These are phyloP conservation scores for Echiichthys vipera DNA, from an alignment of 2,797 vertebrate species.

Conservation along the genomic window DNA sequence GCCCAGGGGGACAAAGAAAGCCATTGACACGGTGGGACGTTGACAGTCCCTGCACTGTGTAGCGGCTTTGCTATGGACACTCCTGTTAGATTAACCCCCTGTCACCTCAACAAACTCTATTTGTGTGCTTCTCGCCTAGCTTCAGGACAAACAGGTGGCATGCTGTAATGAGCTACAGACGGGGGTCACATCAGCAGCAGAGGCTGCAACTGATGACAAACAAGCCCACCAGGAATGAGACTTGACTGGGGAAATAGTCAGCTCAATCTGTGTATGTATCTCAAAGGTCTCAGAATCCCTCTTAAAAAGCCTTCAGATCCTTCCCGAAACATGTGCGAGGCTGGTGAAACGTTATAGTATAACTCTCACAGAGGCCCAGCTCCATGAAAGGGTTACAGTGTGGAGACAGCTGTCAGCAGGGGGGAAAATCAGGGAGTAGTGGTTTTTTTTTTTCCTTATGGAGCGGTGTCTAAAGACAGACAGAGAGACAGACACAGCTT, in stretches of 20 bases:
- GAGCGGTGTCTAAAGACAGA: conserved; percentile 54
- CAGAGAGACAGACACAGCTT: conserved; percentile 42
- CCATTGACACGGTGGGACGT: conserved; percentile 71
- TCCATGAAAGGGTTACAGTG: conserved; percentile 74
- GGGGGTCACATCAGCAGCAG: conserved; percentile 80
- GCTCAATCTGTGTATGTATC: conserved; percentile 18
- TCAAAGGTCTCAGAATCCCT: conserved; percentile 35
- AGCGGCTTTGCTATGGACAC: conserved; percentile 59
- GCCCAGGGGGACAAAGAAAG: conserved; percentile 74
- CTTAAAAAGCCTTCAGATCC: conserved; percentile 45
- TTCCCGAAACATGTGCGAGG: conserved; percentile 42
- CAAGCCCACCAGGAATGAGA: conserved; percentile 75
- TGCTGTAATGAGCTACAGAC: conserved; percentile 84
- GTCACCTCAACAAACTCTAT: conserved; percentile 68
- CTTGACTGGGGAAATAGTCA: conserved; percentile 33
- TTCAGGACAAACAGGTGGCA: conserved; percentile 86
- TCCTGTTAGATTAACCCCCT: conserved; percentile 78
- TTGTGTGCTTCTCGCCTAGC: conserved; percentile 62
- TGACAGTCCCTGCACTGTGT: conserved; percentile 65
- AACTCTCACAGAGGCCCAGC: conserved; percentile 65
- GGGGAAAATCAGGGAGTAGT: conserved; percentile 31
- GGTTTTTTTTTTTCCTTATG: conserved; percentile 50
- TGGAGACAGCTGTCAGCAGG: conserved; percentile 78
- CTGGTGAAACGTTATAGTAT: conserved; percentile 61
- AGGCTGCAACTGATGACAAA: conserved; percentile 75